Conservation (phyloP, 2,797 vertebrate species). For the Hybognathus amarus region DNA sequence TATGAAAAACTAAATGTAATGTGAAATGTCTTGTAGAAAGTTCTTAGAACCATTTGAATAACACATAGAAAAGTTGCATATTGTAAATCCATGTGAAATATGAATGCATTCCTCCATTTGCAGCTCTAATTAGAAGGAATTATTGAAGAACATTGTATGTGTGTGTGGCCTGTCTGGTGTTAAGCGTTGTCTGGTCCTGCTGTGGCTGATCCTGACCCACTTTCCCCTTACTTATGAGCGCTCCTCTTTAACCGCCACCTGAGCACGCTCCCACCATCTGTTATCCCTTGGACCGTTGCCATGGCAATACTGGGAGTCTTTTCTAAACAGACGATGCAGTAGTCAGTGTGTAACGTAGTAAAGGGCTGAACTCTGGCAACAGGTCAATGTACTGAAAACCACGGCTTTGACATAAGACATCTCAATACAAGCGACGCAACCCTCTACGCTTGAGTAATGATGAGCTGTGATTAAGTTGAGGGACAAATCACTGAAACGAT, state of each 20-base stretch:
- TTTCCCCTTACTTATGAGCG: slow-evolving; percentile 59
- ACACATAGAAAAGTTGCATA: not conserved
- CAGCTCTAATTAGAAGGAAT: slow-evolving; percentile 24
- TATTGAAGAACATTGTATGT: slow-evolving; percentile 33
- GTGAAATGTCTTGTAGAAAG: not conserved
- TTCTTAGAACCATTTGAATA: slow-evolving; percentile 12
- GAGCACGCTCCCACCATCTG: slow-evolving; percentile 79
- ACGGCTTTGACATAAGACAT: slow-evolving; percentile 7
- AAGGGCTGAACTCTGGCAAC: slow-evolving; percentile 31
- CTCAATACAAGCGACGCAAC: not conserved
- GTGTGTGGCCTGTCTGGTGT: slow-evolving; percentile 52
- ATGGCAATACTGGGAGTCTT: slow-evolving; percentile 66
- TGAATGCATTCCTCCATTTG: slow-evolving; percentile 19
- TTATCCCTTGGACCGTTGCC: slow-evolving; percentile 76
- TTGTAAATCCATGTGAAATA: not conserved
- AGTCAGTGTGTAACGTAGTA: slow-evolving; percentile 47
- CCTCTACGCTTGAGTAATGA: slow-evolving; percentile 28
- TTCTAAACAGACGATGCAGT: slow-evolving; percentile 33
- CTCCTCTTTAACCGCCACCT: slow-evolving; percentile 74
- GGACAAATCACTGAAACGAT: slow-evolving; percentile 44
- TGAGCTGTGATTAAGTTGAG: slow-evolving; percentile 47
- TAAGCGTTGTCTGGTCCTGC: slow-evolving; percentile 54
- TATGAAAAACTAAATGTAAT: slow-evolving; percentile 35
- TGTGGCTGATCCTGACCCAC: slow-evolving; percentile 65
- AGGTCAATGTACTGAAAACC: slow-evolving; percentile 47